These are phyloP conservation scores for Adineta ricciae DNA, from an alignment of 2,888 invertebrate species.

Conservation along the genomic window DNA sequence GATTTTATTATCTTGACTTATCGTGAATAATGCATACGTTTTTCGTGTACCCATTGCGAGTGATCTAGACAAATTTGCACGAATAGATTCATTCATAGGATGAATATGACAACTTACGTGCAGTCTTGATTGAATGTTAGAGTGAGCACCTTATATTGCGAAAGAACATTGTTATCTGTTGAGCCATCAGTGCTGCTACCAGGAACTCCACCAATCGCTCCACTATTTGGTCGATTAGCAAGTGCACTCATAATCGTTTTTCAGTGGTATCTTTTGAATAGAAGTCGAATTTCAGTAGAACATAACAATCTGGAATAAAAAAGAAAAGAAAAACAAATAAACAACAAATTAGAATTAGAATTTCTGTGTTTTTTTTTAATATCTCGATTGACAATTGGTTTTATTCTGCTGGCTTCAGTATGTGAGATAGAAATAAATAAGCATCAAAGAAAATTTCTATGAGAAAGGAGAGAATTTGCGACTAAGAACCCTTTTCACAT, in stretches of 20 bases:
- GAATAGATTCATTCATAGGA: too few relatives aligned
- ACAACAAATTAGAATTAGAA: not conserved
- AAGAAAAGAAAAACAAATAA: not conserved
- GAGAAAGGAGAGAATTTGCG: not conserved
- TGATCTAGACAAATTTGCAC: conserved; percentile 54
- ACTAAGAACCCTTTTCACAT: conserved; percentile 11
- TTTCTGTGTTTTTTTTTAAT: not conserved
- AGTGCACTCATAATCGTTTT: not conserved
- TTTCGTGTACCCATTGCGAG: conserved; percentile 80
- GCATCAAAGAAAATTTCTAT: not conserved
- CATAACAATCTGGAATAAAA: conserved; percentile 7
- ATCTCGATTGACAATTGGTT: not conserved
- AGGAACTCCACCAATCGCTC: not conserved
- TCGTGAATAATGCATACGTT: conserved; percentile 77
- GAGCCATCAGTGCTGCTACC: not conserved
- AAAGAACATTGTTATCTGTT: conserved; percentile 2
- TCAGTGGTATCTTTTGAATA: not conserved
- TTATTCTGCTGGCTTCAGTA: not conserved
- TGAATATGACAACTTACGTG: conserved; percentile 65
- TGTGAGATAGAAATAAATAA: not conserved
- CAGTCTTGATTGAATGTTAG: conserved; percentile 77
- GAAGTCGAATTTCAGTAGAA: not conserved
- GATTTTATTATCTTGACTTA: conserved; percentile 66
- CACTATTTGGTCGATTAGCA: not conserved
- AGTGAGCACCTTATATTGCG: conserved; percentile 16